phyloP scores from a whole-genome alignment of 2,113 vertebrate genomes.

The Chrysemys picta region DNA sequence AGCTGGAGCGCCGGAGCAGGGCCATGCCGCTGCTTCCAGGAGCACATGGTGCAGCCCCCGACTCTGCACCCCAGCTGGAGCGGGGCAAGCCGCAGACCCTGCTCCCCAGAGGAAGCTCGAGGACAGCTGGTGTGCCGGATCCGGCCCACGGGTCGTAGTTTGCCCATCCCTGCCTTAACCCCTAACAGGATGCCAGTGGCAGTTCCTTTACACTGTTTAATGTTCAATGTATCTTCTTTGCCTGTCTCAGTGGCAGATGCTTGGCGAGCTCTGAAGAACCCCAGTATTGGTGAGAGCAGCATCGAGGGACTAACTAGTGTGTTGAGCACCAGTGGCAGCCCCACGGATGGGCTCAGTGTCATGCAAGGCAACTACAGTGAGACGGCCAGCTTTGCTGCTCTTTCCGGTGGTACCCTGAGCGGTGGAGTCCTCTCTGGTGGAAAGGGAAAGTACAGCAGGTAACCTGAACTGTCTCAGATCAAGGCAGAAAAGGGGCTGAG shows the following conservation, averaged over 20 bases:
- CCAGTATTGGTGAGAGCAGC: constrained; percentile 96
- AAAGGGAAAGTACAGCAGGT: constrained; percentile 96
- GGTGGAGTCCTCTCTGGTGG: constrained; percentile 82
- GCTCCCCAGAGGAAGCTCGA: too few relatives aligned
- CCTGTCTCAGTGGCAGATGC: constrained; percentile 90
- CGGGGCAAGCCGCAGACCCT: too few relatives aligned
- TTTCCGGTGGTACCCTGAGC: constrained; percentile 91
- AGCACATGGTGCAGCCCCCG: too few relatives aligned
- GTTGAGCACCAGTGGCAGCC: constrained; percentile 95
- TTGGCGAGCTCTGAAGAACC: constrained; percentile 97
- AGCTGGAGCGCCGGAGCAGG: too few relatives aligned
- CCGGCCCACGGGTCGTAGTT: too few relatives aligned
- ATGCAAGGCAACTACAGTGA: constrained; percentile 91
- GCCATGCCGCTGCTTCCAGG: too few relatives aligned
- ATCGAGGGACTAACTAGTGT: constrained; percentile 94
- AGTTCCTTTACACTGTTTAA: rapidly evolving
- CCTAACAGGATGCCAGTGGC: background rate
- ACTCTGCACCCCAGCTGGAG: too few relatives aligned
- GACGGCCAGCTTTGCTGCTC: constrained; percentile 92
- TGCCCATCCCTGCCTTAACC: too few relatives aligned
- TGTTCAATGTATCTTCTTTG: rapidly evolving
- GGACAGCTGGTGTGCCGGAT: too few relatives aligned
- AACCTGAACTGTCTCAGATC: background rate
- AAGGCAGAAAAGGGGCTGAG: background rate
- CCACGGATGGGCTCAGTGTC: constrained; percentile 87